Conservation (phyloP, 2,888 invertebrate species). For the Drosophila longiperda region DNA sequence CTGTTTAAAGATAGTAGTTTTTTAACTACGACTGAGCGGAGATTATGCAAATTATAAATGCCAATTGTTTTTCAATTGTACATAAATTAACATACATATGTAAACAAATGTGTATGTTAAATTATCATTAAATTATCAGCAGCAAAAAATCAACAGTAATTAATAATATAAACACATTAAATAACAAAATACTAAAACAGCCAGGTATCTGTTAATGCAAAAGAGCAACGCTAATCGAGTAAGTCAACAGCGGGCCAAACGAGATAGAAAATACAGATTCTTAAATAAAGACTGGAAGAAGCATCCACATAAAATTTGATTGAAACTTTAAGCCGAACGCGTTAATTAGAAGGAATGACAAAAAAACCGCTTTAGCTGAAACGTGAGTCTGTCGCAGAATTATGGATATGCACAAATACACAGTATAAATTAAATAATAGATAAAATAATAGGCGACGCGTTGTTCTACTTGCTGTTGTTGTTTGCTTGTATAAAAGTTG, state of each 20-base stretch:
- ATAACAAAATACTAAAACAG: constrained; percentile 15
- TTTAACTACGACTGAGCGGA: neutral
- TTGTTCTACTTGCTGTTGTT: constrained; percentile 19
- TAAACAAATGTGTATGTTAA: constrained; percentile 9
- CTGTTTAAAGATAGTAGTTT: neutral
- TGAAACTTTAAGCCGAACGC: constrained; percentile 52
- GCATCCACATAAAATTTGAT: constrained; percentile 23
- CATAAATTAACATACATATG: constrained; percentile 44
- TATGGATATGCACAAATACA: constrained; percentile 64
- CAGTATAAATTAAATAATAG: constrained; percentile 70
- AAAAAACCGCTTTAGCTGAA: constrained; percentile 45
- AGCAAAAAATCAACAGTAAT: constrained; percentile 44
- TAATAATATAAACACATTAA: constrained; percentile 47
- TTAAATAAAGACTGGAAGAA: constrained; percentile 27
- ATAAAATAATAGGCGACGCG: constrained; percentile 34
- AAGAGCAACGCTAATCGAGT: constrained; percentile 50
- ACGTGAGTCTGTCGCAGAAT: constrained; percentile 58
- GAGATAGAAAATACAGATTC: constrained; percentile 33
- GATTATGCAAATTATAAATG: constrained; percentile 47
- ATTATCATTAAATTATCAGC: constrained; percentile 3
- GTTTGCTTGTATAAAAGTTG: constrained; percentile 25
- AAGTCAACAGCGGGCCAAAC: constrained; percentile 37
- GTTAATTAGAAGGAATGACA: constrained; percentile 57
- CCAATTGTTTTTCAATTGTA: constrained; percentile 46
- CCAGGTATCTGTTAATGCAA: constrained; percentile 28